Conservation (phyloP, 1,140 invertebrate species). For the Drosophila bocki region DNA sequence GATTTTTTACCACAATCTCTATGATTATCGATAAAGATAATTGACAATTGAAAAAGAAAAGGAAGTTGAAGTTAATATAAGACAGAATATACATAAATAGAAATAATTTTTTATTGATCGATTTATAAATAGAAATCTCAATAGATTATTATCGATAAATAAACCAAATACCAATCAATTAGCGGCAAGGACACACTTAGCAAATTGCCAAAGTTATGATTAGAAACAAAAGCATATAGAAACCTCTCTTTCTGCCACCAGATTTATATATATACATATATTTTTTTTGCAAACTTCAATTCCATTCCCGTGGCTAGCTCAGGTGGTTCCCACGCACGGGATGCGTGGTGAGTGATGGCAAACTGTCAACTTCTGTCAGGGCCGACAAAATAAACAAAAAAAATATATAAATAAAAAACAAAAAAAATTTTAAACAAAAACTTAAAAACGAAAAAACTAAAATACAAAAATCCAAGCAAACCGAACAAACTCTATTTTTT, state of each 20-base stretch:
- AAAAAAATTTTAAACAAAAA: neutral
- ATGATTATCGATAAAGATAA: too few relatives aligned
- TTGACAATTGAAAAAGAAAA: neutral
- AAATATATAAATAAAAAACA: neutral
- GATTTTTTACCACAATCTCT: too few relatives aligned
- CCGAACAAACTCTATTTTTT: conserved; percentile 49
- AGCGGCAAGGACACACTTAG: neutral
- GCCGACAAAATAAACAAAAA: conserved; percentile 7
- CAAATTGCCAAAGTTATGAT: too few relatives aligned
- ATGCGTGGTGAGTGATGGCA: conserved; percentile 31
- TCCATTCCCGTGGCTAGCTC: neutral
- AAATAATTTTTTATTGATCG: neutral
- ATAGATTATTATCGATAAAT: too few relatives aligned
- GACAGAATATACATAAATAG: neutral
- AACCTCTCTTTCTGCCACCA: too few relatives aligned
- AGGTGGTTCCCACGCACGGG: conserved; percentile 27
- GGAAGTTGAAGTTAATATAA: neutral
- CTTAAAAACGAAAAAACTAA: conserved; percentile 12
- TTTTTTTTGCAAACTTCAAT: neutral
- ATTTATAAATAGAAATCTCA: neutral
- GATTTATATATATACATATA: neutral
- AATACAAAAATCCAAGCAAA: conserved; percentile 30
- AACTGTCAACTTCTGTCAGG: conserved; percentile 31
- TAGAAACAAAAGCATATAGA: neutral
- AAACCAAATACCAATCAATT: neutral